phyloP scores from a whole-genome alignment of 2,888 invertebrate species.

The Megamerina dolium region DNA sequence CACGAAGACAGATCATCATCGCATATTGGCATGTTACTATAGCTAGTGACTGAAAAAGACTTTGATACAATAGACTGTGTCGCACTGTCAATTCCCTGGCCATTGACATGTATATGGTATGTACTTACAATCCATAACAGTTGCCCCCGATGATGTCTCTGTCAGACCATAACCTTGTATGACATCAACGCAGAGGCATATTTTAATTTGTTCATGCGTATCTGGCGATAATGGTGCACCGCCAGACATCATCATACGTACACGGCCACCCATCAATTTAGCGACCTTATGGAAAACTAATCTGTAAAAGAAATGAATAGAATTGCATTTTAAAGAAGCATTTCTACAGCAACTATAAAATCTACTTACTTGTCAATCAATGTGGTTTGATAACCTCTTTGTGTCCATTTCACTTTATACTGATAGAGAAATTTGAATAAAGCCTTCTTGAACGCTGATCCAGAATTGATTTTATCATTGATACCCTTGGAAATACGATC shows the following conservation, averaged over 20 bases:
- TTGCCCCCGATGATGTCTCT: constrained; percentile 92
- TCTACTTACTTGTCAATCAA: constrained; percentile 59
- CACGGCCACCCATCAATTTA: constrained; percentile 78
- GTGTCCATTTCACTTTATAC: constrained; percentile 83
- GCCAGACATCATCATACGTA: constrained; percentile 84
- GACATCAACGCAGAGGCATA: constrained; percentile 84
- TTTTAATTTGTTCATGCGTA: constrained; percentile 88
- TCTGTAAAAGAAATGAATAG: constrained; percentile 24
- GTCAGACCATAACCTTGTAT: constrained; percentile 95
- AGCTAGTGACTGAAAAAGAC: too few relatives aligned
- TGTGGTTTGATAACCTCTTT: constrained; percentile 76
- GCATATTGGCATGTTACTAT: too few relatives aligned
- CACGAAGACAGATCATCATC: too few relatives aligned
- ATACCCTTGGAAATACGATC: constrained; percentile 97
- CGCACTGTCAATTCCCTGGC: too few relatives aligned
- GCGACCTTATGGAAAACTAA: constrained; percentile 48
- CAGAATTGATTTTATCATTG: constrained; percentile 84
- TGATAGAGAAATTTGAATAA: constrained; percentile 91
- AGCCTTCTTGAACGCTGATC: constrained; percentile 70
- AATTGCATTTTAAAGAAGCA: not conserved
- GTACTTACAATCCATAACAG: constrained; percentile 69
- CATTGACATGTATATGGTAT: too few relatives aligned
- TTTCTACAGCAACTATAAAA: not conserved
- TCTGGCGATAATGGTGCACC: constrained; percentile 94
- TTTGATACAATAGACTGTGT: too few relatives aligned